These are phyloP conservation scores for Gila orcuttii DNA, from an alignment of 2,113 vertebrate genomes.

Conservation along the genomic window DNA sequence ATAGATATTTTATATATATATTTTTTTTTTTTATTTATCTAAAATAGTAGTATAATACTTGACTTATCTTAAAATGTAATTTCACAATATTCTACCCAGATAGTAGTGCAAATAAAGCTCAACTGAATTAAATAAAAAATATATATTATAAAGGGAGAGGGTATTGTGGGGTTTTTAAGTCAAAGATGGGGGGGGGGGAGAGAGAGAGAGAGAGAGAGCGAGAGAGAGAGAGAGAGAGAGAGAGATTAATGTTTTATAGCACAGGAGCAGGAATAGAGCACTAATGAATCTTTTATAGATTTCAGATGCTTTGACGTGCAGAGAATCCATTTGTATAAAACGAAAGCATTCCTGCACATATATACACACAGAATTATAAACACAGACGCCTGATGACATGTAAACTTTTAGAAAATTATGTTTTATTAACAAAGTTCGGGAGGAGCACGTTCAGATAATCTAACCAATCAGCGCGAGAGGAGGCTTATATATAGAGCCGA, in stretches of 20 bases:
- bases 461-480: too few relatives aligned
- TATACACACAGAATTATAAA: conserved; percentile 38
- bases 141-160: conserved; percentile 42
- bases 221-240: conserved; percentile 10
- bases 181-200: too few relatives aligned
- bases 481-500: too few relatives aligned
- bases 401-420: neutral
- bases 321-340: conserved; percentile 81
- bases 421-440: too few relatives aligned
- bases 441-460: too few relatives aligned
- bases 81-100: neutral
- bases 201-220: too few relatives aligned
- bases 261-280: conserved; percentile 74
- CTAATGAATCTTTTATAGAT: conserved; percentile 91
- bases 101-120: neutral
- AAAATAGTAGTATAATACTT: neutral
- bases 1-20: too few relatives aligned
- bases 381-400: neutral
- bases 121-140: conserved; percentile 54
- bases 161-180: neutral
- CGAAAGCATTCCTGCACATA: conserved; percentile 5
- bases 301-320: conserved; percentile 85
- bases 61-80: neutral
- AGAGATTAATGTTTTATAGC: conserved; percentile 76
- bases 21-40: too few relatives aligned